phyloP scores from a whole-genome alignment of 2,888 invertebrate genomes.

The Drymonia ruficornis region DNA sequence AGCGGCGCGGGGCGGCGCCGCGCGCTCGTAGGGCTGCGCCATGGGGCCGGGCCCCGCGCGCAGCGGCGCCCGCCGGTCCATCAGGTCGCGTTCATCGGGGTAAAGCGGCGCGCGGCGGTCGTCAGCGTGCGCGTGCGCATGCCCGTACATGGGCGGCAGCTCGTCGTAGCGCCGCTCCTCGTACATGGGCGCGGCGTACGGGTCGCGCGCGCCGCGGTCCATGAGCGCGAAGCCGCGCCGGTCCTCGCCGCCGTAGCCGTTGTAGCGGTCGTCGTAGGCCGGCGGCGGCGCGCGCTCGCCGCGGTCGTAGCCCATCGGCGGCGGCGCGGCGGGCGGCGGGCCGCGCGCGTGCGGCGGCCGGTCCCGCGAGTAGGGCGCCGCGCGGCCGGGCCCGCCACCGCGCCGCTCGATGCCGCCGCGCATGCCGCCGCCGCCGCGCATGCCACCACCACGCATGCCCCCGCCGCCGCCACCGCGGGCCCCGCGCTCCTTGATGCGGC shows the following conservation, averaged over 20 bases:
- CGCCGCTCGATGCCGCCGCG: constrained; percentile 66
- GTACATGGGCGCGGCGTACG: constrained; percentile 63
- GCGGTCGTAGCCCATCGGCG: constrained; percentile 61
- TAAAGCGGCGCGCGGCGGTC: constrained; percentile 66
- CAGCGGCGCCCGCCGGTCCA: constrained; percentile 63
- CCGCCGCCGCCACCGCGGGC: constrained; percentile 80
- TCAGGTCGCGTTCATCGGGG: constrained; percentile 65
- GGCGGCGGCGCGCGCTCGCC: constrained; percentile 53
- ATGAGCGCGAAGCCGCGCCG: constrained; percentile 74
- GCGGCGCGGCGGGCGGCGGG: constrained; percentile 52
- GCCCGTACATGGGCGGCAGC: constrained; percentile 44
- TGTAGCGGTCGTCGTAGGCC: constrained; percentile 73
- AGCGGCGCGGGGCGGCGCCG: constrained; percentile 59
- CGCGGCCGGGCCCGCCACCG: constrained; percentile 56
- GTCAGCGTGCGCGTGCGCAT: constrained; percentile 46
- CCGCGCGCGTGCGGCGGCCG: constrained; percentile 63
- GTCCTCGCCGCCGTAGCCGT: constrained; percentile 75
- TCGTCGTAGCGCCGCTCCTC: constrained; percentile 50
- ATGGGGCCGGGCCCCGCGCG: constrained; percentile 55
- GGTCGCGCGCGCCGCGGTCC: constrained; percentile 67
- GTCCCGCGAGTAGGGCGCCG: constrained; percentile 63
- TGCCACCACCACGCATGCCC: constrained; percentile 60
- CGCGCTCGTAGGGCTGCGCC: constrained; percentile 62
- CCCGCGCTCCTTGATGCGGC: constrained; percentile 89
- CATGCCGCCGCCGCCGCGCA: constrained; percentile 67